Conservation (phyloP, 2,797 vertebrate genomes). For the Balearica regulorum region DNA sequence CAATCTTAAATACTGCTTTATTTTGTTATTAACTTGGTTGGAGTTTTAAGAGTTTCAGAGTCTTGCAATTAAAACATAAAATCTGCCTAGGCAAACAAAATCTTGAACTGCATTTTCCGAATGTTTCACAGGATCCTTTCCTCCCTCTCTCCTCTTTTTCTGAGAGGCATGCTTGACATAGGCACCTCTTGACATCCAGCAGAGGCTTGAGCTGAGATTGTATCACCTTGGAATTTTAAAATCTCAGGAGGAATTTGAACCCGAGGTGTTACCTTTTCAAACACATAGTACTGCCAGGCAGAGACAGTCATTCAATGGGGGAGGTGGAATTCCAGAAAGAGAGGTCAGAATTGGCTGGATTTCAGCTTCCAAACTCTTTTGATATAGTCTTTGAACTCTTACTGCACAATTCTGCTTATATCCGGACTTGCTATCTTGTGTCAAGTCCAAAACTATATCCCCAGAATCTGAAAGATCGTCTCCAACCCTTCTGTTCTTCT, state of each 20-base stretch:
- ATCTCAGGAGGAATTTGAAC: constrained; percentile 42
- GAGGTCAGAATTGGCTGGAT: neutral
- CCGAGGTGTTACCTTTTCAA: neutral
- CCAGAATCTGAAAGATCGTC: neutral
- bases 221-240: constrained; percentile 44
- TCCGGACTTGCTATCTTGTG: neutral
- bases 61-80: neutral
- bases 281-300: neutral
- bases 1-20: neutral
- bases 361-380: neutral
- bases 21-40: neutral
- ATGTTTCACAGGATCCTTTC: neutral
- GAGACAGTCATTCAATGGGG: neutral
- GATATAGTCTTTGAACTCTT: neutral
- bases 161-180: neutral
- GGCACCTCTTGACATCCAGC: neutral
- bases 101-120: neutral
- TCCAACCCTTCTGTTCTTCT: neutral
- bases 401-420: neutral
- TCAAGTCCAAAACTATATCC: neutral
- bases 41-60: neutral
- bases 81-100: neutral
- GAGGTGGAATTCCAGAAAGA: neutral
- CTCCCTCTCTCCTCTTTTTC: neutral
- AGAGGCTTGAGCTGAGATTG: neutral